These are phyloP conservation scores for Cuculus canorus DNA, from an alignment of 2,797 vertebrate species.

Conservation along the genomic window DNA sequence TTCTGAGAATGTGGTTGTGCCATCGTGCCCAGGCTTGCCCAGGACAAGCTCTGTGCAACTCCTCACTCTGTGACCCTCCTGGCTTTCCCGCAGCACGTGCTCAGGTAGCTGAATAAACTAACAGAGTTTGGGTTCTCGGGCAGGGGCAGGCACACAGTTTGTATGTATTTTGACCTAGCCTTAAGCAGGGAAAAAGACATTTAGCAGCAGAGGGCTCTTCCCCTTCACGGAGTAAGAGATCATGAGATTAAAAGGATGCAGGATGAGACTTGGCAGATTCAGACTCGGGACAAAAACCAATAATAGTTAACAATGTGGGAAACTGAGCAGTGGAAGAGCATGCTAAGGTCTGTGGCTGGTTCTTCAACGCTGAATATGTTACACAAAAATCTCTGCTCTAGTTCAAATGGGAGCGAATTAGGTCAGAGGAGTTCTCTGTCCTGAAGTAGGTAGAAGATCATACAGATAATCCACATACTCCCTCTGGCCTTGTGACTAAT, in stretches of 20 bases:
- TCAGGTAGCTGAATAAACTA: rapidly evolving
- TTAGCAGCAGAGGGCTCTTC: background rate
- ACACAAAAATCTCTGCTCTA: background rate
- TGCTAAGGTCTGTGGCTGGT: background rate
- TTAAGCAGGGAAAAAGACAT: background rate
- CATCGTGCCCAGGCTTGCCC: background rate
- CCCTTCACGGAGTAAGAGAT: background rate
- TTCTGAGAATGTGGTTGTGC: background rate
- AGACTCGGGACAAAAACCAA: background rate
- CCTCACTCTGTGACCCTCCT: rapidly evolving
- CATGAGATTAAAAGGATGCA: background rate
- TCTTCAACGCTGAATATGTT: background rate
- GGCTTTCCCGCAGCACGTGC: background rate
- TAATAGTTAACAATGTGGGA: background rate
- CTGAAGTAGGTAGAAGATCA: background rate
- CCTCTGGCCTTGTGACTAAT: slow-evolving; percentile 20
- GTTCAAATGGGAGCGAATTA: background rate
- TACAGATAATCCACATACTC: background rate
- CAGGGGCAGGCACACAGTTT: background rate
- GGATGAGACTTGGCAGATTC: background rate
- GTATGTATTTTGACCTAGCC: background rate
- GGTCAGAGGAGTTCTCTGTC: slow-evolving; percentile 4
- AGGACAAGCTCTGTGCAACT: background rate
- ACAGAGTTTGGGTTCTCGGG: background rate
- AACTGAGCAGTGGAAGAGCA: background rate